These are phyloP conservation scores for Eumerus sabulonum DNA, from an alignment of 2,888 invertebrate species.

Conservation along the genomic window DNA sequence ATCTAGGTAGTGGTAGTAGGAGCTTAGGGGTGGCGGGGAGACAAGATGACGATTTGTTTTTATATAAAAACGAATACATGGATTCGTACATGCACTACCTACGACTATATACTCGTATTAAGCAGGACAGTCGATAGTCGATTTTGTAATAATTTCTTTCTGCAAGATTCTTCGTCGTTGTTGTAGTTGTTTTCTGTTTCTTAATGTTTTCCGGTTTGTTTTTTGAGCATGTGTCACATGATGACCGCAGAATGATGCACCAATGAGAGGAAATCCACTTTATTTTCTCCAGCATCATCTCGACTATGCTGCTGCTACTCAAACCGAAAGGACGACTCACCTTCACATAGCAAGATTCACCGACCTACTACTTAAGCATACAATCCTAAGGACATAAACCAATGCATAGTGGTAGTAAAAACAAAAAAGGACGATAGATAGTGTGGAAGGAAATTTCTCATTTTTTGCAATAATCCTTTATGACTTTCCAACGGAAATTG, in stretches of 20 bases:
- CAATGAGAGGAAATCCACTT: conserved; percentile 29
- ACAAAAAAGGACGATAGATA: no score
- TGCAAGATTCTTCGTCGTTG: conserved; percentile 7
- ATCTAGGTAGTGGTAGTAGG: conserved; percentile 35
- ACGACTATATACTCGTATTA: conserved; percentile 4
- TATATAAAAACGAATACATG: no score
- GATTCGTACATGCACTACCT: conserved; percentile 9
- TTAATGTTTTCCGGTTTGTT: conserved; percentile 25
- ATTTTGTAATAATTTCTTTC: conserved; percentile 57
- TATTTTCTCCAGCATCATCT: conserved; percentile 18
- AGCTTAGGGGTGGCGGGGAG: no score
- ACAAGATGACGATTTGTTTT: no score
- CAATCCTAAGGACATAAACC: no score
- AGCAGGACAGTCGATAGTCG: conserved; percentile 59
- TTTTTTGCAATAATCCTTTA: conserved; percentile 25
- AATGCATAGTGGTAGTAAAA: no score
- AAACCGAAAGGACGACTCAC: conserved; percentile 19
- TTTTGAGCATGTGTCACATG: conserved; percentile 49
- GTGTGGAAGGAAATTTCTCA: no score
- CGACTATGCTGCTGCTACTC: background rate
- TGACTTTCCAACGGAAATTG: conserved; percentile 40
- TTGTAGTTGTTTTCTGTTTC: conserved; percentile 18
- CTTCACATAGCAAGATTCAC: conserved; percentile 49
- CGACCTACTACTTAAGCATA: conserved; percentile 42
- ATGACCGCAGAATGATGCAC: conserved; percentile 64